Evolutionary conservation across 2,888 invertebrate species (phyloP).

Genomic region (Ctena decussata): DNA sequence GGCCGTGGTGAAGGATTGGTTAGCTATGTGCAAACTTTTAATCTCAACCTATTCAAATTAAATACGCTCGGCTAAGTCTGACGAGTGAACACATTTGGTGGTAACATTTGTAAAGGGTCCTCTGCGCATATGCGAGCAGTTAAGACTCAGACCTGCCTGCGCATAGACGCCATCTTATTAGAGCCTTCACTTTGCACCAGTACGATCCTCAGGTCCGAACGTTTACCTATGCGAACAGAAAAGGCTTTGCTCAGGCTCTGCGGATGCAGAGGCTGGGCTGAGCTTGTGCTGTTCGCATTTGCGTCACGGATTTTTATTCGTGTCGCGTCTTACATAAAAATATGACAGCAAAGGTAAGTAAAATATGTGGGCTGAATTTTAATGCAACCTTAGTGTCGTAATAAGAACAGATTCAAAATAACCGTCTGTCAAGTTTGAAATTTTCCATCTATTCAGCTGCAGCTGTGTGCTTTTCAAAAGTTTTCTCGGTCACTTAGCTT

Average conservation of each 20-base stretch:
- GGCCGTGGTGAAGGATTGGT: slow-evolving; percentile 41
- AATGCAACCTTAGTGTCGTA: background rate
- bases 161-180: too few relatives aligned
- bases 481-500: background rate
- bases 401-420: background rate
- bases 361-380: slow-evolving; percentile 6
- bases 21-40: slow-evolving; percentile 28
- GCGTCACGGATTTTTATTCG: too few relatives aligned
- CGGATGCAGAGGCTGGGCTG: too few relatives aligned
- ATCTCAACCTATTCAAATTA: slow-evolving; percentile 51
- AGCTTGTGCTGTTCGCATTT: too few relatives aligned
- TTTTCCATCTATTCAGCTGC: background rate
- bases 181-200: too few relatives aligned
- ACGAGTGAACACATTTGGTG: slow-evolving; percentile 3
- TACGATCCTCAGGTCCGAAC: too few relatives aligned
- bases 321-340: too few relatives aligned
- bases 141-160: too few relatives aligned
- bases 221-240: too few relatives aligned
- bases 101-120: too few relatives aligned
- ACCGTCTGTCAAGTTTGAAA: background rate
- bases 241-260: too few relatives aligned
- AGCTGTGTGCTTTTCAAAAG: background rate
- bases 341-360: background rate
- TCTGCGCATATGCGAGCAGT: too few relatives aligned
- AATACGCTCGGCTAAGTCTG: background rate